phyloP scores from a whole-genome alignment of 1,140 invertebrate species.

The Batillaria attramentaria region DNA sequence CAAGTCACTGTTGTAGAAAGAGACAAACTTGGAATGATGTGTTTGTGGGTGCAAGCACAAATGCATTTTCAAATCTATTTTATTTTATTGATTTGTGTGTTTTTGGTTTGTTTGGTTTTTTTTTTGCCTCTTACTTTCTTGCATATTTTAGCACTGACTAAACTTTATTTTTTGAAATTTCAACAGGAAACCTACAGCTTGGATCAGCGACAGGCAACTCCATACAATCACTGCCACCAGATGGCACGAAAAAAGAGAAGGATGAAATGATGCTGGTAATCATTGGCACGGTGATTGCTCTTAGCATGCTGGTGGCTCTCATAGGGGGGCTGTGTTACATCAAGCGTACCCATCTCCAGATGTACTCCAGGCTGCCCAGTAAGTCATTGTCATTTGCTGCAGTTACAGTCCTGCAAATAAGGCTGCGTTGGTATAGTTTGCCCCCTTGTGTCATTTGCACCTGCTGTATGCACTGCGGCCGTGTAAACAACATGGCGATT shows the following conservation, averaged over 20 bases:
- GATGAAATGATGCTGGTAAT: slow-evolving; percentile 51
- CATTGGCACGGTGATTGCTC: slow-evolving; percentile 44
- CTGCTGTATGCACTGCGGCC: too few relatives aligned
- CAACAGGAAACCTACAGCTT: background rate
- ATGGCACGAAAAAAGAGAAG: slow-evolving; percentile 19
- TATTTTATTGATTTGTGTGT: background rate
- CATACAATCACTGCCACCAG: background rate
- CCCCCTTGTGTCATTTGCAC: too few relatives aligned
- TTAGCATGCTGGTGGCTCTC: slow-evolving; percentile 53
- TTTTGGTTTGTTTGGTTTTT: background rate
- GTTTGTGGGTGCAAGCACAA: too few relatives aligned
- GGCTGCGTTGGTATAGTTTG: too few relatives aligned
- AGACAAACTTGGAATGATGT: too few relatives aligned
- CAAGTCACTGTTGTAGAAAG: too few relatives aligned
- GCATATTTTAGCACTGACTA: background rate
- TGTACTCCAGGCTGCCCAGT: slow-evolving; percentile 62
- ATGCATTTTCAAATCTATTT: background rate
- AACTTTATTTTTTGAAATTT: background rate
- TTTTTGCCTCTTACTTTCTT: background rate
- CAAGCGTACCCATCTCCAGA: slow-evolving; percentile 48
- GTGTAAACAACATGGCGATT: too few relatives aligned
- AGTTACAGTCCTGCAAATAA: too few relatives aligned
- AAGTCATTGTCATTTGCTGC: too few relatives aligned
- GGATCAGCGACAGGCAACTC: background rate
- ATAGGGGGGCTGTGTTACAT: slow-evolving; percentile 59